Evolutionary conservation across 1,140 invertebrate genomes (phyloP).

Genomic region (Oryzaephilus surinamensis): DNA sequence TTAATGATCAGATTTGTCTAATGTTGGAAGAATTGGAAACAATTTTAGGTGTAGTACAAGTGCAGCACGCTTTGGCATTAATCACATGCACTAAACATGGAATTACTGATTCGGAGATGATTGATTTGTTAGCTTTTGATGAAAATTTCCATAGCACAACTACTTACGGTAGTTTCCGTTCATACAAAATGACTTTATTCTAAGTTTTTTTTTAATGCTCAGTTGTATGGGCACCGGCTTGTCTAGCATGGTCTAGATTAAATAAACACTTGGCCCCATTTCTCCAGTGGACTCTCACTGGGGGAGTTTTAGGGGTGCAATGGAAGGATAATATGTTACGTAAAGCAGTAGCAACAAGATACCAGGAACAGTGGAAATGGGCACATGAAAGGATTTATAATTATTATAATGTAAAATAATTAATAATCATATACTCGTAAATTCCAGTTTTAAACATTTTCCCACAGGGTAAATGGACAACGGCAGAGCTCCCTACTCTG

Average conservation of each 20-base stretch:
- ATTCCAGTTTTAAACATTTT: constrained; percentile 7
- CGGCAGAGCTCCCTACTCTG: constrained; percentile 20
- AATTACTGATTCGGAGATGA: constrained; percentile 60
- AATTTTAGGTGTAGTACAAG: constrained; percentile 49
- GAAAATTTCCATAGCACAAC: constrained; percentile 54
- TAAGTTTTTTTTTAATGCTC: constrained; percentile 10
- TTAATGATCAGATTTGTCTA: constrained; percentile 47
- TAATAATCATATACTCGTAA: neutral
- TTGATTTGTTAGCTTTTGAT: constrained; percentile 61
- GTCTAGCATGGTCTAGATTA: constrained; percentile 56
- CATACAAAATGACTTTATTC: neutral
- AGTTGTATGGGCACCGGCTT: constrained; percentile 54
- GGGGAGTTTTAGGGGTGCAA: constrained; percentile 47
- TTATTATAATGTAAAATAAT: constrained; percentile 41
- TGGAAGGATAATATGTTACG: constrained; percentile 48
- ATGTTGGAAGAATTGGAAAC: constrained; percentile 56
- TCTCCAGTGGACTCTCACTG: constrained; percentile 47
- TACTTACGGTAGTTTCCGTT: constrained; percentile 44
- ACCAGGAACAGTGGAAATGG: constrained; percentile 35
- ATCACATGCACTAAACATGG: constrained; percentile 58
- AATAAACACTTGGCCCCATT: constrained; percentile 53
- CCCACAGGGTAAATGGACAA: constrained; percentile 35
- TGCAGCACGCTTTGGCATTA: constrained; percentile 50
- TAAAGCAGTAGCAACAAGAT: constrained; percentile 27
- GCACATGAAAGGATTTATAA: constrained; percentile 43